Conservation (phyloP, 2,113 vertebrate genomes). For the Uropsilus gracilis region DNA sequence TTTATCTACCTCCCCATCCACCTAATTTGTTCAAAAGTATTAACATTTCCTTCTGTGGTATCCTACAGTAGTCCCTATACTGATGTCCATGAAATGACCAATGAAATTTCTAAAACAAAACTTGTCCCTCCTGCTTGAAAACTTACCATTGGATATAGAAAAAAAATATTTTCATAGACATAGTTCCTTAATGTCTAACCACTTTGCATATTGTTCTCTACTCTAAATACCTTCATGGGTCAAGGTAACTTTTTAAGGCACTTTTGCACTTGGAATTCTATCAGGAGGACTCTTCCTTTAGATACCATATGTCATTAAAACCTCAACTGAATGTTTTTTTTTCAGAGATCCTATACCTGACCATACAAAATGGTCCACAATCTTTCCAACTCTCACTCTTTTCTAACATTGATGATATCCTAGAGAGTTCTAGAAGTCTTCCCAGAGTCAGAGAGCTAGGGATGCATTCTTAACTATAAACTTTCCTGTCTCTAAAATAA, state of each 20-base stretch:
- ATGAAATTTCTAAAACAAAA: slow-evolving; percentile 1
- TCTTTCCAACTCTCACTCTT: background rate
- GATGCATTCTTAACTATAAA: background rate
- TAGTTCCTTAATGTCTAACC: background rate
- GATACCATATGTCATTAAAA: background rate
- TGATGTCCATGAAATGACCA: background rate
- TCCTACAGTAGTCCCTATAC: background rate
- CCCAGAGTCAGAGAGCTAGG: background rate
- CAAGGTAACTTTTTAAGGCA: background rate
- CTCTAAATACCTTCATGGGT: background rate
- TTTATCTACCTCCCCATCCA: background rate
- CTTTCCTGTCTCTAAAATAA: background rate
- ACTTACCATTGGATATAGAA: background rate
- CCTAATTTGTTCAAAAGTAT: background rate
- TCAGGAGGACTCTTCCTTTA: background rate
- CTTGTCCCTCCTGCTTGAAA: background rate
- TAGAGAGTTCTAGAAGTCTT: background rate
- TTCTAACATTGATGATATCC: too few species aligned
- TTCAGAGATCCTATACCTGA: background rate
- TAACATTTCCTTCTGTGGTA: background rate
- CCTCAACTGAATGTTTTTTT: background rate
- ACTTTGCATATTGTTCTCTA: background rate
- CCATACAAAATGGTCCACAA: background rate
- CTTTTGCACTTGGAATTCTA: background rate
- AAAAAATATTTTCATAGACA: background rate